Conservation (phyloP, 2,797 vertebrate species). For the Astyanax mexicanus region DNA sequence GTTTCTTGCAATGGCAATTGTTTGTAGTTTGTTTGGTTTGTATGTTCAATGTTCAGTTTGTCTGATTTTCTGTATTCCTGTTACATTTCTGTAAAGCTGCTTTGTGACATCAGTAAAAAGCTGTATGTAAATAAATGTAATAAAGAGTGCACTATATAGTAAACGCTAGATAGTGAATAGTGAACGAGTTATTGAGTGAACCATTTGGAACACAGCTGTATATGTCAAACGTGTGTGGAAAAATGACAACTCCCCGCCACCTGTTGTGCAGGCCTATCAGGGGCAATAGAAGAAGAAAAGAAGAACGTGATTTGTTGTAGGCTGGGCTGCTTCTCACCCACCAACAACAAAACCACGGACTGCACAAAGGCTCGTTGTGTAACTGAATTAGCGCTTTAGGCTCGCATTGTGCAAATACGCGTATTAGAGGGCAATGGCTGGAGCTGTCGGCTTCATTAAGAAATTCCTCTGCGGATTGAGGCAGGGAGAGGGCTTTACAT, state of each 20-base stretch:
- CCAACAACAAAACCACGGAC: conserved; percentile 49
- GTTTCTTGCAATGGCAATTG: no score
- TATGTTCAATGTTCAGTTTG: no score
- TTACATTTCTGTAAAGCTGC: no score
- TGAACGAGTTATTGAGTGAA: no score
- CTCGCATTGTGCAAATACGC: conserved; percentile 68
- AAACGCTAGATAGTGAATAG: no score
- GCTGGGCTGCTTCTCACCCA: conserved; percentile 47
- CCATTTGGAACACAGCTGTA: no score
- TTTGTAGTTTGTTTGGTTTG: no score
- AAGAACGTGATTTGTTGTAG: neutral
- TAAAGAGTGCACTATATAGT: no score
- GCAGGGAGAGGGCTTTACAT: conserved; percentile 79
- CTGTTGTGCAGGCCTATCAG: conserved; percentile 28
- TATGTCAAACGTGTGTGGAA: neutral
- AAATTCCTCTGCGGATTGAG: conserved; percentile 88
- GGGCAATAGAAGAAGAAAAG: neutral
- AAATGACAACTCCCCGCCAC: neutral
- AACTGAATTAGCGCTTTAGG: conserved; percentile 75
- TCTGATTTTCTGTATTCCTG: no score
- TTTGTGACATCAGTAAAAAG: no score
- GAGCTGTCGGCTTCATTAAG: conserved; percentile 84
- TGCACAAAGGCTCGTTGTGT: conserved; percentile 79
- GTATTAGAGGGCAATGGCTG: conserved; percentile 67
- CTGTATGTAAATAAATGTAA: no score